Conservation (phyloP, 2,113 vertebrate species). For the Erythrolamprus reginae region DNA sequence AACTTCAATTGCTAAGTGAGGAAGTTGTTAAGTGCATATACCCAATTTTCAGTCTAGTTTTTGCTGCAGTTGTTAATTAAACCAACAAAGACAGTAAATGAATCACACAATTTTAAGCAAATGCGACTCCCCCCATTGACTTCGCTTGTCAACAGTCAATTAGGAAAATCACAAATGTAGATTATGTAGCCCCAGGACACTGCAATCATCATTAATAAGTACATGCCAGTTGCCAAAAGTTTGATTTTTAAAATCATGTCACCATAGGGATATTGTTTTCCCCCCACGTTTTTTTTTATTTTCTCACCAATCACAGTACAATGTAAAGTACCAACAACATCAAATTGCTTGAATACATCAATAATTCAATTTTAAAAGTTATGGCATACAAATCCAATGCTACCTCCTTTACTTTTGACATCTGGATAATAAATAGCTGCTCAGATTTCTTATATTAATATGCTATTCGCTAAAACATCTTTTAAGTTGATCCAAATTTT, state of each 20-base stretch:
- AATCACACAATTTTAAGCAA: neutral
- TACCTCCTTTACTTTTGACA: no score
- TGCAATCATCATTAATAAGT: neutral
- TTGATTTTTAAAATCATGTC: neutral
- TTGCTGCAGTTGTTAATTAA: neutral
- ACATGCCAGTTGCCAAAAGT: neutral
- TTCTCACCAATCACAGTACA: no score
- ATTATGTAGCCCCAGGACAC: neutral
- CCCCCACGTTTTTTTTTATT: no score
- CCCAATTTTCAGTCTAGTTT: neutral
- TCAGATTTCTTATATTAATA: no score
- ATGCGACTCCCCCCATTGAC: neutral
- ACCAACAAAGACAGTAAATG: neutral
- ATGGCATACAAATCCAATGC: no score
- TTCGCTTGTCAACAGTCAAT: neutral
- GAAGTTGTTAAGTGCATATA: neutral
- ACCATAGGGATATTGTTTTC: neutral
- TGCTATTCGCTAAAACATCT: no score
- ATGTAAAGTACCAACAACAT: no score
- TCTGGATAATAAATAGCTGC: no score
- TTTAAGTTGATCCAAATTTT: no score
- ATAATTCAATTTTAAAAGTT: no score
- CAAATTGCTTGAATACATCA: no score
- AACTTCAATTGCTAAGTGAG: neutral
- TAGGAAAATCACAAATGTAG: neutral